A percentile compares a stretch with the other conserved stretches of the same genome.
Conservation (phyloP, 2,888 invertebrate genomes). For the Nezara viridula region DNA sequence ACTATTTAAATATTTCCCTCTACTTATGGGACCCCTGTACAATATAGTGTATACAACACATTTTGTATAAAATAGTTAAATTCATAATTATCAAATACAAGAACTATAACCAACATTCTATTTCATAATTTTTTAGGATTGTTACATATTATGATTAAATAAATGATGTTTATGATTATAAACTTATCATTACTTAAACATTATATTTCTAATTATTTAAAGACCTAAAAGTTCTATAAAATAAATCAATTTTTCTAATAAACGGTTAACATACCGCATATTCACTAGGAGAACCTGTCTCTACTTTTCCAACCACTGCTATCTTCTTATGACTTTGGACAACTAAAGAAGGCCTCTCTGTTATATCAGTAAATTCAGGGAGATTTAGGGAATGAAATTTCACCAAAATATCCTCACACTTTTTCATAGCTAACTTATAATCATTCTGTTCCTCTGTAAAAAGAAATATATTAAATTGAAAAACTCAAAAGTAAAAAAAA, state of each 20-base stretch:
- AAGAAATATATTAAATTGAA: neutral
- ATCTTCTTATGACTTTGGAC: neutral
- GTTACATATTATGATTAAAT: too few species aligned
- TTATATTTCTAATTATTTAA: neutral
- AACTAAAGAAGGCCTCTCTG: neutral
- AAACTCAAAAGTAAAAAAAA: too few species aligned
- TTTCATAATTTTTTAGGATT: too few species aligned
- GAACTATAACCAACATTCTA: too few species aligned
- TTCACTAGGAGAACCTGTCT: slow-evolving; percentile 43
- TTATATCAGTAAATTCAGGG: slow-evolving; percentile 44
- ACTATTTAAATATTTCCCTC: too few species aligned
- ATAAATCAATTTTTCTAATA: neutral
- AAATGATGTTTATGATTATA: too few species aligned
- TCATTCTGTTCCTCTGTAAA: slow-evolving; percentile 87
- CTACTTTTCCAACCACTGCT: slow-evolving; percentile 42
- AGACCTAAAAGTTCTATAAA: neutral
- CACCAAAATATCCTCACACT: slow-evolving; percentile 83
- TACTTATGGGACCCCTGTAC: too few species aligned
- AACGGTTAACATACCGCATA: slow-evolving; percentile 38
- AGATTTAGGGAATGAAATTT: slow-evolving; percentile 35
- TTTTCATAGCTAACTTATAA: slow-evolving; percentile 84
- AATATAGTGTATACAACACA: too few species aligned
- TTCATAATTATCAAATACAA: too few species aligned
- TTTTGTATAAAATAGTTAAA: too few species aligned
- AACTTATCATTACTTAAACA: neutral